These are phyloP conservation scores for Sebastes paucispinis DNA, from an alignment of 2,797 vertebrate genomes.

Conservation along the genomic window DNA sequence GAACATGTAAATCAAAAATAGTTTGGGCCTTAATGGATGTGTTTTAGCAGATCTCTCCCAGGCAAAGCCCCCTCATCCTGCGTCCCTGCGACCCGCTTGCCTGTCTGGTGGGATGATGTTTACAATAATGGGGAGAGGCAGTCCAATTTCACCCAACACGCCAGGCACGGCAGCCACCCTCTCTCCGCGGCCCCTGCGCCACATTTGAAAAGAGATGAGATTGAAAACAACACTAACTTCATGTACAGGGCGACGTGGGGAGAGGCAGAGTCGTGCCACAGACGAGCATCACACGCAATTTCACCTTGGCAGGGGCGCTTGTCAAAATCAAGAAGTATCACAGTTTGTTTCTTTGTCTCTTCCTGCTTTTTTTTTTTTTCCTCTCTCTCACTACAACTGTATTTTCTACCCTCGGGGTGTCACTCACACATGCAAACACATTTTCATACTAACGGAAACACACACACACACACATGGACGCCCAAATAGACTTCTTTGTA, in stretches of 20 bases:
- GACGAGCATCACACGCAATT: slow-evolving; percentile 79
- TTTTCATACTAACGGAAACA: slow-evolving; percentile 34
- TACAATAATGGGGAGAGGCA: slow-evolving; percentile 88
- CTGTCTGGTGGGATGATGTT: slow-evolving; percentile 86
- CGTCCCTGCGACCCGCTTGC: slow-evolving; percentile 74
- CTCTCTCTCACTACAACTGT: slow-evolving; percentile 57
- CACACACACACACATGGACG: slow-evolving; percentile 19
- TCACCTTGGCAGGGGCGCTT: slow-evolving; percentile 80
- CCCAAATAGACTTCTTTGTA: slow-evolving; percentile 66
- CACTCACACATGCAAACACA: slow-evolving; percentile 68
- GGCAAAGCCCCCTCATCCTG: slow-evolving; percentile 69
- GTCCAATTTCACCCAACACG: slow-evolving; percentile 87
- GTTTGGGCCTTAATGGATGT: slow-evolving; percentile 85
- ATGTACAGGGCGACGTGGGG: slow-evolving; percentile 65
- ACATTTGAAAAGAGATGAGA: slow-evolving; percentile 85
- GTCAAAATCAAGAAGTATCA: slow-evolving; percentile 84
- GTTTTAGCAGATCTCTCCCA: slow-evolving; percentile 83
- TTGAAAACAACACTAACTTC: slow-evolving; percentile 85
- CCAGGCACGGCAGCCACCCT: slow-evolving; percentile 79
- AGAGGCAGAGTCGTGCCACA: slow-evolving; percentile 63
- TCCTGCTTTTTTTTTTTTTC: slow-evolving; percentile 25
- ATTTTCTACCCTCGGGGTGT: slow-evolving; percentile 72
- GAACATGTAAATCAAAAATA: slow-evolving; percentile 88
- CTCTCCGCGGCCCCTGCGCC: slow-evolving; percentile 72
- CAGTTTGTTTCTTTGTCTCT: slow-evolving; percentile 65